These are phyloP conservation scores for Nomada hirtipes DNA, from an alignment of 2,888 invertebrate genomes.

Conservation along the genomic window DNA sequence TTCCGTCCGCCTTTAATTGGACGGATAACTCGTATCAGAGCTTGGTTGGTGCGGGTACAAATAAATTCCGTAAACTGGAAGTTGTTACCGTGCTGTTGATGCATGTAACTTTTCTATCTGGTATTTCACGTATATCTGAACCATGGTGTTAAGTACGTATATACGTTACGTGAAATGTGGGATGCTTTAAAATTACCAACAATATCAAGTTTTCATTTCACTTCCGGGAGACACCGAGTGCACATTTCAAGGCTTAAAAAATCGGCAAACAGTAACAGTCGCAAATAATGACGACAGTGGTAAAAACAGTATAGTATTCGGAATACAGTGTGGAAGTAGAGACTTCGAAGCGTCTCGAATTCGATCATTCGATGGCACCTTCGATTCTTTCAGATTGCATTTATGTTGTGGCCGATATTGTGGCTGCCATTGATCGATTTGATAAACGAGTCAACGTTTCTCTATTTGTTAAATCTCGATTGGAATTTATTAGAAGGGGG, in stretches of 20 bases:
- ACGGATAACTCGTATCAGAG: constrained; percentile 43
- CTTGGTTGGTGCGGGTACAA: constrained; percentile 27
- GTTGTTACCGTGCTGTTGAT: constrained; percentile 37
- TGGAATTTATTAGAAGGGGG: neutral
- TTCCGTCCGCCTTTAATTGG: constrained; percentile 25
- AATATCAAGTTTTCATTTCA: constrained; percentile 2
- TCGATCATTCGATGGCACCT: constrained; percentile 67
- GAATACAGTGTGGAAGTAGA: constrained; percentile 84
- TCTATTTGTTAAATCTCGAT: constrained; percentile 30
- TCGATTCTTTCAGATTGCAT: constrained; percentile 31
- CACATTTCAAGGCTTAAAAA: constrained; percentile 67
- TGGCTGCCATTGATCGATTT: constrained; percentile 68
- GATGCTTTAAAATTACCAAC: neutral
- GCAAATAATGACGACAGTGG: constrained; percentile 57
- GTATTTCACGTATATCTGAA: neutral
- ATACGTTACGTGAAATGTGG: constrained; percentile 6
- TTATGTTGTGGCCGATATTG: constrained; percentile 37
- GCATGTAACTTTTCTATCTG: constrained; percentile 4
- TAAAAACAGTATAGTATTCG: constrained; percentile 67
- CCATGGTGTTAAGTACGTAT: constrained; percentile 33
- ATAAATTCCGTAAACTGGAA: constrained; percentile 60
- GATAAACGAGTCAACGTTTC: constrained; percentile 59
- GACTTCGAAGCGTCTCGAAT: constrained; percentile 75
- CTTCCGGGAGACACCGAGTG: constrained; percentile 77
- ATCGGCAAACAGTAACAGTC: constrained; percentile 47